Conservation (phyloP, 2,797 vertebrate species). For the Gymnodraco acuticeps region DNA sequence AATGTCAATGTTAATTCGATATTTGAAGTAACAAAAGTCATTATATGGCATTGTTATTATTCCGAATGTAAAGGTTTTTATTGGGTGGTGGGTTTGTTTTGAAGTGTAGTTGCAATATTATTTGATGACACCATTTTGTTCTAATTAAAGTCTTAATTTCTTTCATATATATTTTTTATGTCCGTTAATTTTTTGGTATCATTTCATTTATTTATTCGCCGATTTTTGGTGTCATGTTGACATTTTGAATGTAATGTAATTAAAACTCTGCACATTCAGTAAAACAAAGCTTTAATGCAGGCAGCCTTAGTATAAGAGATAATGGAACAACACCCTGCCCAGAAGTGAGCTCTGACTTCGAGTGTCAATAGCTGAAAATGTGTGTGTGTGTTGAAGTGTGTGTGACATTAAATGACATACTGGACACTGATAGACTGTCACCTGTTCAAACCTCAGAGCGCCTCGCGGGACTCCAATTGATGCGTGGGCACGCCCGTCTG, state of each 20-base stretch:
- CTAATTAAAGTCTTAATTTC: too few species aligned
- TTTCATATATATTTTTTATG: too few species aligned
- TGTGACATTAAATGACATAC: not conserved
- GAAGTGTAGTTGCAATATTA: too few species aligned
- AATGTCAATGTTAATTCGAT: not conserved
- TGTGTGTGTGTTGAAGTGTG: constrained; percentile 3
- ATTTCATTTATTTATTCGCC: too few species aligned
- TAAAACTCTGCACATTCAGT: too few species aligned
- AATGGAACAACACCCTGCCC: not conserved
- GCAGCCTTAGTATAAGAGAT: not conserved
- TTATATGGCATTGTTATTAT: not conserved
- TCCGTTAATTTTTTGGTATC: too few species aligned
- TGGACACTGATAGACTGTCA: constrained; percentile 13
- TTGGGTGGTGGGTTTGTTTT: too few species aligned
- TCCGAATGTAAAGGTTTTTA: not conserved
- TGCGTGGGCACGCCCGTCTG: constrained; percentile 3
- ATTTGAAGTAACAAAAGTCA: not conserved
- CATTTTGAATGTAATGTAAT: too few species aligned
- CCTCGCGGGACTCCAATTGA: constrained; percentile 13
- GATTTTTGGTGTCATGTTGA: too few species aligned
- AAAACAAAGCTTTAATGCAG: not conserved
- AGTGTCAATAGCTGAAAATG: not conserved
- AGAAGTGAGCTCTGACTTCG: not conserved
- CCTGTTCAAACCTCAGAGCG: constrained; percentile 17
- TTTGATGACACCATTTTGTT: too few species aligned